A percentile compares a stretch with the other conserved stretches of the same genome.
Conservation (phyloP, 2,888 invertebrate genomes). For the Phengaris arion region DNA sequence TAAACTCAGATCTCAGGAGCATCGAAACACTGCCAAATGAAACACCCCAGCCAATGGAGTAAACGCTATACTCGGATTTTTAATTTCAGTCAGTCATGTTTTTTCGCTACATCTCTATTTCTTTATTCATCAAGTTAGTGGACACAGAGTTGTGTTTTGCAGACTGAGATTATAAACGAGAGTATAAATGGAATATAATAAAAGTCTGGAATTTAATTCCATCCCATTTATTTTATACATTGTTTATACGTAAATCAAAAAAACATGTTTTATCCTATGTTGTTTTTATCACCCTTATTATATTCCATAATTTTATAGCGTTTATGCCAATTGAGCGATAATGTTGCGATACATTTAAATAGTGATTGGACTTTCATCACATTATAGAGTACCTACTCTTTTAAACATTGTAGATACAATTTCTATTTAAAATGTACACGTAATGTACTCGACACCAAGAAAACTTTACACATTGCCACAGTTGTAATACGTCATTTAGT, state of each 20-base stretch:
- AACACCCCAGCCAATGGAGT: background rate
- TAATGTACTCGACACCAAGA: constrained; percentile 21
- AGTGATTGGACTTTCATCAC: background rate
- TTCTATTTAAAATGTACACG: constrained; percentile 13
- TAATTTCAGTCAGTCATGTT: background rate
- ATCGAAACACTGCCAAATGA: constrained; percentile 31
- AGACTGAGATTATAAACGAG: too few relatives aligned
- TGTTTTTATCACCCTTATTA: background rate
- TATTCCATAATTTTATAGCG: background rate
- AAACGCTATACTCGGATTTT: background rate
- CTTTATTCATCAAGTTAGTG: too few relatives aligned
- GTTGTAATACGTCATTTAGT: constrained; percentile 39
- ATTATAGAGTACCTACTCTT: background rate
- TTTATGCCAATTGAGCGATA: background rate
- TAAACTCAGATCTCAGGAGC: constrained; percentile 44
- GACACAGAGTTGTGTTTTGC: too few relatives aligned
- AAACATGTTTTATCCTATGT: background rate
- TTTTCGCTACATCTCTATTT: background rate
- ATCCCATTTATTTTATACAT: background rate
- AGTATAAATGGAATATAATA: background rate
- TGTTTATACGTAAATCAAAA: background rate
- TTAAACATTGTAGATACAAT: background rate
- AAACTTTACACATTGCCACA: constrained; percentile 25
- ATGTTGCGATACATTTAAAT: constrained; percentile 3
- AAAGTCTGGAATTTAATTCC: background rate